Evolutionary conservation across 2,113 vertebrate genomes (phyloP).

Genomic region (Nycticebus coucang): DNA sequence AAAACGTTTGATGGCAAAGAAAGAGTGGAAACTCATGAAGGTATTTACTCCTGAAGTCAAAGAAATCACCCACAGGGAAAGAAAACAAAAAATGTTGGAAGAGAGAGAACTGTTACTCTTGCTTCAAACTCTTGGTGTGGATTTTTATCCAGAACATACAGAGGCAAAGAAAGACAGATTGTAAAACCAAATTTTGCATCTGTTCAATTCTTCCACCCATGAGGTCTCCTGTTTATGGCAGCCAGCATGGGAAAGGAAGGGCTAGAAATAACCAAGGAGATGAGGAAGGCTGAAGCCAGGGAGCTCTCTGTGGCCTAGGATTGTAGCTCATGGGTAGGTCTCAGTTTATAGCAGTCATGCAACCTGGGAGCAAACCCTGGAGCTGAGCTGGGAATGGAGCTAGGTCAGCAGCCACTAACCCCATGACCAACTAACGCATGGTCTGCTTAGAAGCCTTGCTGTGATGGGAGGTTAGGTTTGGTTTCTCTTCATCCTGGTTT

Average conservation of each 20-base stretch:
- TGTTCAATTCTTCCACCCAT: neutral
- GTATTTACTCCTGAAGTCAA: neutral
- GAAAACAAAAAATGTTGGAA: neutral
- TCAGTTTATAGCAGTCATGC: neutral
- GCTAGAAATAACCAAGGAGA: neutral
- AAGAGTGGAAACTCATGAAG: neutral
- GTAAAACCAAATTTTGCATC: neutral
- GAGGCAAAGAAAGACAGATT: neutral
- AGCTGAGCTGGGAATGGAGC: neutral
- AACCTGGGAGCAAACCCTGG: neutral
- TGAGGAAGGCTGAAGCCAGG: neutral
- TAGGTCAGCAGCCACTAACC: neutral
- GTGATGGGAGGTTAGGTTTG: neutral
- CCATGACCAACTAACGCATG: neutral
- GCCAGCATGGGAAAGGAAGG: neutral
- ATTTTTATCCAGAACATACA: neutral
- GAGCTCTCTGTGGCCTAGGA: neutral
- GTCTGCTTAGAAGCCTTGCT: neutral
- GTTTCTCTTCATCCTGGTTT: neutral
- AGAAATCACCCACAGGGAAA: neutral
- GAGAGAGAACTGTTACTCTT: neutral
- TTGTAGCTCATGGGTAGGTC: neutral
- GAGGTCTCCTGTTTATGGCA: neutral
- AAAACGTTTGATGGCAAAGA: neutral
- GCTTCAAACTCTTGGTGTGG: neutral